Evolutionary conservation across 1,140 invertebrate species (phyloP).

Genomic region (Riptortus pedestris): DNA sequence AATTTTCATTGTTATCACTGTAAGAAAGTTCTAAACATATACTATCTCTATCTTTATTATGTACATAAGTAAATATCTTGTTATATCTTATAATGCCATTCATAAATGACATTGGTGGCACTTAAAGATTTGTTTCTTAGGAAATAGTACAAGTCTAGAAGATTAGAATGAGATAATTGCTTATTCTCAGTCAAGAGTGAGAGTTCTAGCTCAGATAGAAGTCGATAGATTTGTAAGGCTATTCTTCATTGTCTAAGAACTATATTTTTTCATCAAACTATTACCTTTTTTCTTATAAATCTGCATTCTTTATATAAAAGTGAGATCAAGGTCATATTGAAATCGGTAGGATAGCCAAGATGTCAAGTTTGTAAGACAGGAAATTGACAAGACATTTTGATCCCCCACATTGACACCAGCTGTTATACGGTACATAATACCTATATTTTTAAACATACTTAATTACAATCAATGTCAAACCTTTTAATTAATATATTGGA

Average conservation of each 20-base stretch:
- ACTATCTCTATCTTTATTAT: too few species aligned
- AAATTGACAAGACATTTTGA: conserved; percentile 8
- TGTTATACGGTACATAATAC: conserved; percentile 2
- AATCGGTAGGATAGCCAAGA: too few species aligned
- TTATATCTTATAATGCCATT: too few species aligned
- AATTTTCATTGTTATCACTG: too few species aligned
- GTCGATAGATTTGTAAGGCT: not conserved
- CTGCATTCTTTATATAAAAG: too few species aligned
- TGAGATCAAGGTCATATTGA: too few species aligned
- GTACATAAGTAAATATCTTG: too few species aligned
- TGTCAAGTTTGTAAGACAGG: too few species aligned
- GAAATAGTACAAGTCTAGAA: not conserved
- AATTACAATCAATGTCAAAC: conserved; percentile 4
- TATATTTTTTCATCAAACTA: too few species aligned
- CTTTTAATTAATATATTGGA: not conserved
- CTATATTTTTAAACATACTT: not conserved
- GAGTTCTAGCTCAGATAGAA: not conserved
- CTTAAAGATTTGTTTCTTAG: not conserved
- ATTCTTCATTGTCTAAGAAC: too few species aligned
- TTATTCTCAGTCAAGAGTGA: not conserved
- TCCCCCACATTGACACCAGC: conserved; percentile 7
- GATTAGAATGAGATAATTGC: not conserved
- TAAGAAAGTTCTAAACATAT: too few species aligned
- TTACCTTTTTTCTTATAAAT: too few species aligned
- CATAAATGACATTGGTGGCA: conserved; percentile 9